phyloP scores from a whole-genome alignment of 1,140 invertebrate genomes.

The Elysia chlorotica region DNA sequence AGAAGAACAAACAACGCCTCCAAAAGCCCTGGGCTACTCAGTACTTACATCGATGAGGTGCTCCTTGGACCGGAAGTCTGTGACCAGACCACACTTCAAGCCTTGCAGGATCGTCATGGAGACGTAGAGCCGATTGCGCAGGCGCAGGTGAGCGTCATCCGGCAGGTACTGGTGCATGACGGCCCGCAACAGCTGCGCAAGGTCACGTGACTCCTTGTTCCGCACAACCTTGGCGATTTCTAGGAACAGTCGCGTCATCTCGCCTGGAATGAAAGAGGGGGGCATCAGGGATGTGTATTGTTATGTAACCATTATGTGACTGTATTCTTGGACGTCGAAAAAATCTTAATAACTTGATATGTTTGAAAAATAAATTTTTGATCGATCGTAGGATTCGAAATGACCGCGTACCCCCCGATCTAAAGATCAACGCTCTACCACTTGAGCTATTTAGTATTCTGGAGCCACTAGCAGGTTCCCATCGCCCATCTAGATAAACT shows the following conservation, averaged over 20 bases:
- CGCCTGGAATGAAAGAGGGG: constrained; percentile 5
- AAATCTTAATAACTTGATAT: too few species aligned
- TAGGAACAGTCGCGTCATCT: constrained; percentile 16
- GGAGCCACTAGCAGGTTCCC: too few species aligned
- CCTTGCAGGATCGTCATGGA: constrained; percentile 15
- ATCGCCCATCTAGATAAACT: too few species aligned
- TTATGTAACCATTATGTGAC: too few species aligned
- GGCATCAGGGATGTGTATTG: too few species aligned
- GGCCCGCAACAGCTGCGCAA: background rate
- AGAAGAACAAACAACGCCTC: background rate
- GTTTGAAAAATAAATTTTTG: too few species aligned
- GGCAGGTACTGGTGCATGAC: constrained; percentile 11
- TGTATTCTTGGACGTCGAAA: too few species aligned
- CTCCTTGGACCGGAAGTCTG: constrained; percentile 22
- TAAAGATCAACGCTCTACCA: too few species aligned
- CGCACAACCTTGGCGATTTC: constrained; percentile 7
- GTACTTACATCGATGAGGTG: constrained; percentile 17
- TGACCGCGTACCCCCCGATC: too few species aligned
- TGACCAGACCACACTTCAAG: constrained; percentile 12
- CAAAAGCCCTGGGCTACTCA: background rate
- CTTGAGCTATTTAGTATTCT: too few species aligned
- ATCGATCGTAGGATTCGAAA: too few species aligned
- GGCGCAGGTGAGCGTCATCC: constrained; percentile 10
- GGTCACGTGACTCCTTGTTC: constrained; percentile 13
- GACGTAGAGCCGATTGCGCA: constrained; percentile 7